phyloP scores from a whole-genome alignment of 2,113 vertebrate genomes.

The Ia io region DNA sequence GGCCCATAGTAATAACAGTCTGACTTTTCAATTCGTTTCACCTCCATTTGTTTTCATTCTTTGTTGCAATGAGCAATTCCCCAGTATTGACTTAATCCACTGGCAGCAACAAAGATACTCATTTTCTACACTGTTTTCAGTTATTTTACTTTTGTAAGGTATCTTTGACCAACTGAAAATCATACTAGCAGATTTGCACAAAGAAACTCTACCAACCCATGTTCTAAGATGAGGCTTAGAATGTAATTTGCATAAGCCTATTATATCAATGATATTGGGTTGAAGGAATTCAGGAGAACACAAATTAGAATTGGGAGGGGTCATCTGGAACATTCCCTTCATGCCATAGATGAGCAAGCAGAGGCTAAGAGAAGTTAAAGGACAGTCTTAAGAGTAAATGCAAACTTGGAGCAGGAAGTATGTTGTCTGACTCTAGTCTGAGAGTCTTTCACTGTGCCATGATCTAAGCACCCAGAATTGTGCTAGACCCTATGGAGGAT shows the following conservation, averaged over 20 bases:
- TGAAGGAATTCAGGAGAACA: background rate
- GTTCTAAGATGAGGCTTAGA: background rate
- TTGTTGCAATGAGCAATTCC: background rate
- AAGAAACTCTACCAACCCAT: background rate
- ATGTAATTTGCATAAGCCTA: background rate
- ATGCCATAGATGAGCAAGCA: background rate
- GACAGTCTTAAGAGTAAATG: background rate
- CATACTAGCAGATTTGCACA: background rate
- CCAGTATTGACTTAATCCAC: background rate
- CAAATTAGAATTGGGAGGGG: background rate
- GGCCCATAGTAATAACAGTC: background rate
- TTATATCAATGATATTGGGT: background rate
- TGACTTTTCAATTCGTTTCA: background rate
- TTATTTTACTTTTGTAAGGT: background rate
- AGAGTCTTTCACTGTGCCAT: background rate
- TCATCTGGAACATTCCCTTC: background rate
- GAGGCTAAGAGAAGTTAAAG: background rate
- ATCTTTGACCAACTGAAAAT: background rate
- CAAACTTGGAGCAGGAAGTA: background rate
- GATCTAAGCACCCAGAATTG: background rate
- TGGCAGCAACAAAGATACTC: background rate
- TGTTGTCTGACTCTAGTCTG: background rate
- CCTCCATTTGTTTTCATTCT: background rate
- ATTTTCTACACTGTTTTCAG: background rate
- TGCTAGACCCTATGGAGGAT: background rate